phyloP scores from a whole-genome alignment of 2,888 invertebrate species.

The Eupithecia tripunctaria region DNA sequence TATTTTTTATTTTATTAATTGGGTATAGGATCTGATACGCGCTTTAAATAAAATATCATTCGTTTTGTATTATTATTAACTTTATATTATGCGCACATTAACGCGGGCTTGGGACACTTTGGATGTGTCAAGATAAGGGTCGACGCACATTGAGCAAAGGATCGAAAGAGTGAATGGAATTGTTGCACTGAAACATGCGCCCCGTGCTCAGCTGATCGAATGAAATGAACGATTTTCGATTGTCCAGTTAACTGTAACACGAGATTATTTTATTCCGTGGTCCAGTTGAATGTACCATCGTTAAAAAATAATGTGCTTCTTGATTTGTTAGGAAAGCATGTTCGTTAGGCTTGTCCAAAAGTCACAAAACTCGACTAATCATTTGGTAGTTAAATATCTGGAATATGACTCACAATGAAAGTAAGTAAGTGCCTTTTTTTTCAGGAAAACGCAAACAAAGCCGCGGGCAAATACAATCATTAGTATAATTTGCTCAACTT shows the following conservation, averaged over 20 bases:
- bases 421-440: too few relatives aligned
- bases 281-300: too few relatives aligned
- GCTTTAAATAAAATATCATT: slow-evolving; percentile 58
- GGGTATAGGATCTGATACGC: slow-evolving; percentile 64
- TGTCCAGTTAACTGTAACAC: too few relatives aligned
- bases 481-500: not conserved
- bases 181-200: not conserved
- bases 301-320: too few relatives aligned
- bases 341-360: not conserved
- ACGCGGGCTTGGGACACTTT: slow-evolving; percentile 59
- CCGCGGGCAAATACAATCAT: not conserved
- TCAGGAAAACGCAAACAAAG: not conserved
- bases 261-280: too few relatives aligned
- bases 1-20: slow-evolving; percentile 71
- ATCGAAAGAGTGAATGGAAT: slow-evolving; percentile 39
- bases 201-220: too few relatives aligned
- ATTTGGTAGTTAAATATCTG: too few relatives aligned
- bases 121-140: slow-evolving; percentile 44
- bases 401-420: not conserved
- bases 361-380: not conserved
- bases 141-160: slow-evolving; percentile 48
- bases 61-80: slow-evolving; percentile 60
- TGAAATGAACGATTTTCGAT: too few relatives aligned
- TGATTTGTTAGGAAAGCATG: not conserved
- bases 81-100: slow-evolving; percentile 47